Percentiles rank a stretch among this genome's conserved stretches.
Conservation (phyloP, 2,797 vertebrate species). For the Hippoglossus hippoglossus region DNA sequence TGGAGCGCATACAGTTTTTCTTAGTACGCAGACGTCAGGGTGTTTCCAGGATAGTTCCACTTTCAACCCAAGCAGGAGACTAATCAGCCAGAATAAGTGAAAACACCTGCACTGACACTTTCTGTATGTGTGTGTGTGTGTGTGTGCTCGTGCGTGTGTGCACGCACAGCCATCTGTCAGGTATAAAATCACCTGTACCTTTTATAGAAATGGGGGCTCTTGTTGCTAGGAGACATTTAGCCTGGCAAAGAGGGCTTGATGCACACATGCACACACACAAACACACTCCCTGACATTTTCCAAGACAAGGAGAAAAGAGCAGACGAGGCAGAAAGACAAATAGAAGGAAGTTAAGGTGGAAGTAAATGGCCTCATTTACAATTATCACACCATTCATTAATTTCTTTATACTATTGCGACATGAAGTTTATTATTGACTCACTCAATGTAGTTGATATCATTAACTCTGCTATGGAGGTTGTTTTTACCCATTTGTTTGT, state of each 20-base stretch:
- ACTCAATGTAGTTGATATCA: too few relatives aligned
- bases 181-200: constrained; percentile 63
- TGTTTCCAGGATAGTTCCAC: background rate
- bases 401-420: too few relatives aligned
- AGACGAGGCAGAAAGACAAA: background rate
- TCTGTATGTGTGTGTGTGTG: background rate
- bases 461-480: too few relatives aligned
- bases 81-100: constrained; percentile 38
- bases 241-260: constrained; percentile 8
- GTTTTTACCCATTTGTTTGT: too few relatives aligned
- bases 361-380: background rate
- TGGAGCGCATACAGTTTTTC: background rate
- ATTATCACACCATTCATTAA: too few relatives aligned
- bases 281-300: constrained; percentile 50
- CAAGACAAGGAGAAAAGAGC: constrained; percentile 27
- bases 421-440: too few relatives aligned
- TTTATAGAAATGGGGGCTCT: constrained; percentile 53
- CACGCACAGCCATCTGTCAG: constrained; percentile 62
- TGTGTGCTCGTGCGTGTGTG: background rate
- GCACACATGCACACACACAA: background rate
- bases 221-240: constrained; percentile 74
- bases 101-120: constrained; percentile 11
- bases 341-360: background rate
- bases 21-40: background rate
- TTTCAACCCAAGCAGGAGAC: constrained; percentile 5